phyloP scores from a whole-genome alignment of 1,140 invertebrate species.

The Hydropsyche tenuis region DNA sequence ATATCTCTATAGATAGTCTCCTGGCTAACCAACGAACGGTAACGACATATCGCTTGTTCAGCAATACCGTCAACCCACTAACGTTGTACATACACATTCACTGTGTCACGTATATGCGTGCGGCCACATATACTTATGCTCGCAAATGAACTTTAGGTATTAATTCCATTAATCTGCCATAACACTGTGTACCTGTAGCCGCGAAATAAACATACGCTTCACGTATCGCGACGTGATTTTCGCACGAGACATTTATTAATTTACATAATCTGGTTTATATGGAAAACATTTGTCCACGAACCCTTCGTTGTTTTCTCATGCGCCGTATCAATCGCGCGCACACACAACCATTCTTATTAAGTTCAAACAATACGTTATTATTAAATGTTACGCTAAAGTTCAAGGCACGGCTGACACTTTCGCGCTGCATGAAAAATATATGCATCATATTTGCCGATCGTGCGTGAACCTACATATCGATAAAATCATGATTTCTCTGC shows the following conservation, averaged over 20 bases:
- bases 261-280: conserved; percentile 11
- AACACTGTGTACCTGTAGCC: conserved; percentile 5
- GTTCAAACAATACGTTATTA: too few relatives aligned
- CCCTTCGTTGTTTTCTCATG: background rate
- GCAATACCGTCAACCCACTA: background rate
- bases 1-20: background rate
- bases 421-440: too few relatives aligned
- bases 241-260: conserved; percentile 9
- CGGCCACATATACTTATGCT: background rate
- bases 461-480: background rate
- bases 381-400: too few relatives aligned
- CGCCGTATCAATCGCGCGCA: conserved; percentile 17
- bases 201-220: conserved; percentile 27
- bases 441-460: too few relatives aligned
- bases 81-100: too few relatives aligned
- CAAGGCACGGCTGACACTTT: too few relatives aligned
- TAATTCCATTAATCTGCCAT: conserved; percentile 23
- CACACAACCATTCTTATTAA: background rate
- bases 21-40: conserved; percentile 12
- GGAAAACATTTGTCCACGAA: conserved; percentile 16
- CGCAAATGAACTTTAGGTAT: conserved; percentile 16
- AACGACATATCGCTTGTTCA: conserved; percentile 18
- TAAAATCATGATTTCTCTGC: background rate
- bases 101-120: too few relatives aligned
- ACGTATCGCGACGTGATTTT: conserved; percentile 1